Evolutionary conservation across 2,797 vertebrate species (phyloP).

Genomic region (Esox lucius): DNA sequence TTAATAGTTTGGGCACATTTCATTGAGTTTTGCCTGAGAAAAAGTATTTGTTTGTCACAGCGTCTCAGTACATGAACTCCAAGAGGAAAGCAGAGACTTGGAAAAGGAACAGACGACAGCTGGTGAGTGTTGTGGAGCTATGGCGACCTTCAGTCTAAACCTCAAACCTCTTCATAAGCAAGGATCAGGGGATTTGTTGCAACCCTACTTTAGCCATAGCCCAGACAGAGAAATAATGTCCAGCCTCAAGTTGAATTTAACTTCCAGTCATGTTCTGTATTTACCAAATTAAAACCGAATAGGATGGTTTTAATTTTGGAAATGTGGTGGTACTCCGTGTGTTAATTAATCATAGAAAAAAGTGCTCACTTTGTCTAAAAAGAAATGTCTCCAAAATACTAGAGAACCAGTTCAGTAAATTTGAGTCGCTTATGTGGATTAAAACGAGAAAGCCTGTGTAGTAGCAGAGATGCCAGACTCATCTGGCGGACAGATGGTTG

Average conservation of each 20-base stretch:
- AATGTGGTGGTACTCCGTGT: not conserved
- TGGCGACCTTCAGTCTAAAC: not conserved
- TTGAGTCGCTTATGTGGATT: not conserved
- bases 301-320: not conserved
- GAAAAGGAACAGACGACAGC: slow-evolving; percentile 85
- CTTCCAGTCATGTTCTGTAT: no score
- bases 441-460: not conserved
- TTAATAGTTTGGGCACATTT: not conserved
- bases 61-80: slow-evolving; percentile 91
- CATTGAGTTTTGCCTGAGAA: not conserved
- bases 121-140: slow-evolving; percentile 67
- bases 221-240: not conserved
- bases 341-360: not conserved
- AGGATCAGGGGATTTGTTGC: not conserved
- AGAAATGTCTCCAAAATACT: not conserved
- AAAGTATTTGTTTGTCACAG: slow-evolving; percentile 54
- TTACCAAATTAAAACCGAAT: not conserved
- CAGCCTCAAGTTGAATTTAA: no score
- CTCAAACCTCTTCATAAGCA: not conserved
- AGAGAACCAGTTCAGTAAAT: not conserved
- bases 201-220: not conserved
- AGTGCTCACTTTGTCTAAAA: not conserved
- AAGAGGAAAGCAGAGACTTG: slow-evolving; percentile 91
- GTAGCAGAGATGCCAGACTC: not conserved
- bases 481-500: slow-evolving; percentile 6